Evolutionary conservation across 2,113 vertebrate genomes (phyloP).

Genomic region (Nansenia antarctica): DNA sequence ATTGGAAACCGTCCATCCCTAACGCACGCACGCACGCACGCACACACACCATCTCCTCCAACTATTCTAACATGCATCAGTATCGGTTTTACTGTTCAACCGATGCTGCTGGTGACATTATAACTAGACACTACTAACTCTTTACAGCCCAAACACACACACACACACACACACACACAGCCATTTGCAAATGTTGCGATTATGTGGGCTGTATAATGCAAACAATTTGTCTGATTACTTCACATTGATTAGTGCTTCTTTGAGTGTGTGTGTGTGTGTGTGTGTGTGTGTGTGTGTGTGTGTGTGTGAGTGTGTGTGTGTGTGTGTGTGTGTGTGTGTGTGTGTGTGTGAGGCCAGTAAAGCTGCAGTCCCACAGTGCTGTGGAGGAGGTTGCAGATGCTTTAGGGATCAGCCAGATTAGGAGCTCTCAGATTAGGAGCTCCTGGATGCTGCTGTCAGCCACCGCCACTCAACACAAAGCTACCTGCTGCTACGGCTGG

Average conservation of each 20-base stretch:
- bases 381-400: slow-evolving; percentile 76
- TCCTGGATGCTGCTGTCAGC: slow-evolving; percentile 20
- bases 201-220: slow-evolving; percentile 76
- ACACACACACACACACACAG: slow-evolving; percentile 50
- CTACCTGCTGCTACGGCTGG: slow-evolving; percentile 64
- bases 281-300: neutral
- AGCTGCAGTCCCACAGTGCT: slow-evolving; percentile 54
- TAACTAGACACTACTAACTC: no score
- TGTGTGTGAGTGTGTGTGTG: no score
- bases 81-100: no score
- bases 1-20: no score
- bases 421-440: slow-evolving; percentile 62
- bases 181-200: slow-evolving; percentile 81
- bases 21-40: no score
- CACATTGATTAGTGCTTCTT: slow-evolving; percentile 76
- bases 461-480: slow-evolving; percentile 51
- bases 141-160: slow-evolving; percentile 38
- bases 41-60: no score
- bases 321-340: no score
- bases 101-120: no score
- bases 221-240: slow-evolving; percentile 85
- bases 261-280: slow-evolving; percentile 57
- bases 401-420: slow-evolving; percentile 77
- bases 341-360: no score
- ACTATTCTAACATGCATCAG: no score